Percentiles rank a stretch among this genome's conserved stretches.
Evolutionary conservation across 2,797 vertebrate genomes (phyloP).

Genomic region (Sciurus vulgaris): DNA sequence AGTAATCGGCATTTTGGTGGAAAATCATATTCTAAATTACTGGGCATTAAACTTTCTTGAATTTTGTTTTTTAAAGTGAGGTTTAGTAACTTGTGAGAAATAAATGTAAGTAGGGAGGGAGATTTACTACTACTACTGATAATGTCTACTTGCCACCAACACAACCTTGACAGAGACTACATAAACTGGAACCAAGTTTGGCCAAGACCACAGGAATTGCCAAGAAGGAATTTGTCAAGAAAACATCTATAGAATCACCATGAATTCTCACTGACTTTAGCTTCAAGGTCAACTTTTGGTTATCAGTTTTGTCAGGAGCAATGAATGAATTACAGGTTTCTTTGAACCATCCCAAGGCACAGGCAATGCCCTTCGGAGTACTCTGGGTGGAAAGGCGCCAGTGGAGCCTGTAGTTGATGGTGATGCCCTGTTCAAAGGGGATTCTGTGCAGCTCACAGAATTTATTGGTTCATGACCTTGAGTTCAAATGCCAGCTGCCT

Average conservation of each 20-base stretch:
- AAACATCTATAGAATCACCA: accelerated
- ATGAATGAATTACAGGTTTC: too few species aligned
- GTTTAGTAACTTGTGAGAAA: background rate
- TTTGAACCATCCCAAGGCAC: too few species aligned
- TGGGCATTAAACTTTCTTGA: background rate
- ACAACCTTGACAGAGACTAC: background rate
- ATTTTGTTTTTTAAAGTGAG: background rate
- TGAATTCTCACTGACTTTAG: background rate
- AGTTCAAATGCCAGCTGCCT: too few species aligned
- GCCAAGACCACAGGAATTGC: background rate
- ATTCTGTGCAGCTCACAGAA: too few species aligned
- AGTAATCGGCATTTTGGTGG: background rate
- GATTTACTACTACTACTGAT: background rate
- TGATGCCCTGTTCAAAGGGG: too few species aligned
- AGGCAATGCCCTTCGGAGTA: too few species aligned
- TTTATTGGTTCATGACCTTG: too few species aligned
- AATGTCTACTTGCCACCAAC: background rate
- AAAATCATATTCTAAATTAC: background rate
- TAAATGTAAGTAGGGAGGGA: accelerated
- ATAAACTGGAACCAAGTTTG: background rate
- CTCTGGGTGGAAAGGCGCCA: too few species aligned
- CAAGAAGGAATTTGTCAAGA: background rate
- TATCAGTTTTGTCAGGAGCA: too few species aligned
- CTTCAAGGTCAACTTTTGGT: background rate
- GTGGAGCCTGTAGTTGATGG: too few species aligned